Conservation (phyloP, 2,113 vertebrate genomes). For the Cichladusa arquata region DNA sequence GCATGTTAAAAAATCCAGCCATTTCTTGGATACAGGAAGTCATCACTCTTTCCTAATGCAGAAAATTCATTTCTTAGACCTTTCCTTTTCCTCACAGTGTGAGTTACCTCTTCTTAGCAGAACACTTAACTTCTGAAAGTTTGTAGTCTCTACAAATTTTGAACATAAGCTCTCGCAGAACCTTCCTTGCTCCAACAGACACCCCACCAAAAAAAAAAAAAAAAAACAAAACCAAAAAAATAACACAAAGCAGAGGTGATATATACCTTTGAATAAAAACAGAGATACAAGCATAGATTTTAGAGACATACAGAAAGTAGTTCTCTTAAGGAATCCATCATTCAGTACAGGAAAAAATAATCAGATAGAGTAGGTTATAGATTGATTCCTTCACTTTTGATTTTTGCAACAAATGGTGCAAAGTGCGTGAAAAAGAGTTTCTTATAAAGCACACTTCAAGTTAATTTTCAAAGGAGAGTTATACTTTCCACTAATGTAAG, state of each 20-base stretch:
- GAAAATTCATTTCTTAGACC: background rate
- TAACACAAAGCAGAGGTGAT: background rate
- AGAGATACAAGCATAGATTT: background rate
- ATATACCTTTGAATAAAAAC: background rate
- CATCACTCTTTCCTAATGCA: background rate
- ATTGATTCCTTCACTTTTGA: background rate
- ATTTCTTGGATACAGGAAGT: background rate
- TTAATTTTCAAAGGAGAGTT: background rate
- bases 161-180: background rate
- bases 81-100: background rate
- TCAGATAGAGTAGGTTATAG: background rate
- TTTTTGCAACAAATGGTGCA: background rate
- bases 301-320: background rate
- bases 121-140: background rate
- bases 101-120: background rate
- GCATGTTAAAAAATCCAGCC: background rate
- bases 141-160: background rate
- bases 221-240: too few species aligned
- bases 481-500: background rate
- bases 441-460: background rate
- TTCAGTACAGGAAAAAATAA: background rate
- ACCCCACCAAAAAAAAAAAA: too few species aligned
- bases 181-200: background rate
- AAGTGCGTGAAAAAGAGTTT: background rate
- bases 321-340: background rate